Evolutionary conservation across 2,797 vertebrate species (phyloP), one percentile per base, ranked within the genome.

Genomic region (Clarias platycephalus): DNA sequence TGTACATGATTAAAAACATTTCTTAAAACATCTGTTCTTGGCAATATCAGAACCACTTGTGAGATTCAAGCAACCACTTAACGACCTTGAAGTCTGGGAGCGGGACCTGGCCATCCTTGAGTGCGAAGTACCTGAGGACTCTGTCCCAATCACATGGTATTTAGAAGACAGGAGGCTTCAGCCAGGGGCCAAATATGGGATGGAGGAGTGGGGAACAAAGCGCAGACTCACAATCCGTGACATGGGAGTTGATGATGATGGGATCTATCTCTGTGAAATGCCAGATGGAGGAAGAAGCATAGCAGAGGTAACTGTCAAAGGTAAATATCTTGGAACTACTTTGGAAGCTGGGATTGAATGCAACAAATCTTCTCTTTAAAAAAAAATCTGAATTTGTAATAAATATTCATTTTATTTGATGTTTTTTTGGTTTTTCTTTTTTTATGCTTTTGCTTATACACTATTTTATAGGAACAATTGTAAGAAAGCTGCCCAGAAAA

Each of bases 261-360:
- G 98, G 15, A 95, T 99, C 90, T 99, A 99, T 91, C 96, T 99
- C 83, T 99, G 98, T 26, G 97, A 99, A 93, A 98, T 99, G 97
- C 95, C 97, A 8, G 97, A 97, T 90, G 97, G 97, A 2, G 97
- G 97, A 7, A 95, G 97, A 92, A 98, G 97, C 31, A 96, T 99
- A 20, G 98, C 97, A 0, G 97, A 97, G 80, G 96, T 99, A 70
- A 96, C 98, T 0, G 98, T 99, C 44, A 97, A 95, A 98, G 98
- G 98, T 99, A 91, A 88, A 92, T 71, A 83, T 79, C 72, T 67
- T 18, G 9, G 13, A 62, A 44, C 12, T 28, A n/a, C n/a, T 53
- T 79, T 26, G 76, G 71, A 55, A 34, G 62, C 26, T 81, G 49
- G 9, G 28, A 53, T 66, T 81, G 3, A 77, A 18, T 10, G 22